A percentile compares a stretch with the other conserved stretches of the same genome.
Evolutionary conservation across 2,888 invertebrate genomes (phyloP).

Genomic region (Trypoxylon attenuatum): DNA sequence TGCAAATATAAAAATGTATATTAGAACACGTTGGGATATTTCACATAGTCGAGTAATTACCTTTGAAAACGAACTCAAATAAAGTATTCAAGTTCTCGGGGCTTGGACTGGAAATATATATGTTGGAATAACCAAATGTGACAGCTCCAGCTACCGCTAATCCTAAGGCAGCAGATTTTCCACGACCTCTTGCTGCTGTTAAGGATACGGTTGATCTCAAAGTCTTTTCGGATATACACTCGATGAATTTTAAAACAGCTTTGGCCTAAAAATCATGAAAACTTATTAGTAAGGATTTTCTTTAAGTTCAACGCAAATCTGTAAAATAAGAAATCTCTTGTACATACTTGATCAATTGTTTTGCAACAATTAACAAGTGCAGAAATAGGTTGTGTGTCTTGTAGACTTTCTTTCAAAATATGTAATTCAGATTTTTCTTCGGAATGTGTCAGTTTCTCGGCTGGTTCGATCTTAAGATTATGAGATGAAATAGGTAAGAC

Average conservation of each 20-base stretch:
- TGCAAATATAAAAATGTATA: too few species aligned
- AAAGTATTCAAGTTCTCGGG: conserved; percentile 98
- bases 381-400: conserved; percentile 95
- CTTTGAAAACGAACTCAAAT: conserved; percentile 97
- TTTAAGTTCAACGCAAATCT: not conserved
- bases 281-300: not conserved
- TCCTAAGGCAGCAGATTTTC: conserved; percentile 98
- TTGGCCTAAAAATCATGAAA: conserved; percentile 79
- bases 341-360: conserved; percentile 88
- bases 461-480: conserved; percentile 86
- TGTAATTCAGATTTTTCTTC: conserved; percentile 80
- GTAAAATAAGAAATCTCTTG: not conserved
- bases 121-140: conserved; percentile 91
- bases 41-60: conserved; percentile 60
- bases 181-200: conserved; percentile 97
- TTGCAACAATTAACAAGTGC: conserved; percentile 90
- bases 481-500: conserved; percentile 95
- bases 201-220: conserved; percentile 92
- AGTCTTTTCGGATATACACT: conserved; percentile 95
- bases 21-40: not conserved
- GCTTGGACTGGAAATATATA: conserved; percentile 98
- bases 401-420: conserved; percentile 86
- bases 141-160: conserved; percentile 92
- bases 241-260: conserved; percentile 93
- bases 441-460: conserved; percentile 77